A percentile compares a stretch with the other conserved stretches of the same genome.
These are phyloP conservation scores for Calephelis perditalis DNA, from an alignment of 2,888 invertebrate species.

Conservation along the genomic window DNA sequence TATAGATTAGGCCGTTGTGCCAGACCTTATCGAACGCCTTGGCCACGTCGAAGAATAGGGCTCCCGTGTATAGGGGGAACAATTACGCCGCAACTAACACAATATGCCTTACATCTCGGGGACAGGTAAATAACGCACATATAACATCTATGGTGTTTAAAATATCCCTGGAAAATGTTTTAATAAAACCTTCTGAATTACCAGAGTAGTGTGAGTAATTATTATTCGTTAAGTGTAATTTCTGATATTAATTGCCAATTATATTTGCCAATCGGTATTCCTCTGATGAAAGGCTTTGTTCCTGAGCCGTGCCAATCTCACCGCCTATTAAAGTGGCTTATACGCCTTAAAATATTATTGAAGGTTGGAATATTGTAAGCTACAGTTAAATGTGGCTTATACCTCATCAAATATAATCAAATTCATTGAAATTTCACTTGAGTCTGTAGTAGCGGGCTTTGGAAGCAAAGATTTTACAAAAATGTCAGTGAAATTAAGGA, in stretches of 20 bases:
- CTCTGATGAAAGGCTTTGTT: slow-evolving; percentile 7
- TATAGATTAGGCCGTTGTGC: too few relatives aligned
- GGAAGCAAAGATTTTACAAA: too few relatives aligned
- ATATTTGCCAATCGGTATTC: neutral
- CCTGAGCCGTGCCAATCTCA: slow-evolving; percentile 6
- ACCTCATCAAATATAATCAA: neutral
- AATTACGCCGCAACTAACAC: too few relatives aligned
- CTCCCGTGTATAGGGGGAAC: too few relatives aligned
- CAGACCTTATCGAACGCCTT: too few relatives aligned
- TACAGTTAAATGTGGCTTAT: neutral
- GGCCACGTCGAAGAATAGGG: too few relatives aligned
- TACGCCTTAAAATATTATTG: neutral
- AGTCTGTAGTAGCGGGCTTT: too few relatives aligned
- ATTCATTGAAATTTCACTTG: too few relatives aligned
- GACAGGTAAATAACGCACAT: neutral
- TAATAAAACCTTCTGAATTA: neutral
- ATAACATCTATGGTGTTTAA: neutral
- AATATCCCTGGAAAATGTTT: neutral
- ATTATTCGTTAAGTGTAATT: neutral
- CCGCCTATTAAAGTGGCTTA: slow-evolving; percentile 6
- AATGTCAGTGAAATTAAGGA: too few relatives aligned
- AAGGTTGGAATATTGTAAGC: neutral
- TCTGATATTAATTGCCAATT: slow-evolving; percentile 7
- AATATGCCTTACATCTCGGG: too few relatives aligned
- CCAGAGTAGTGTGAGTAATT: neutral